A percentile compares a stretch with the other conserved stretches of the same genome.
These are phyloP conservation scores for Melanostoma mellinum DNA, from an alignment of 2,888 invertebrate species.

Conservation along the genomic window DNA sequence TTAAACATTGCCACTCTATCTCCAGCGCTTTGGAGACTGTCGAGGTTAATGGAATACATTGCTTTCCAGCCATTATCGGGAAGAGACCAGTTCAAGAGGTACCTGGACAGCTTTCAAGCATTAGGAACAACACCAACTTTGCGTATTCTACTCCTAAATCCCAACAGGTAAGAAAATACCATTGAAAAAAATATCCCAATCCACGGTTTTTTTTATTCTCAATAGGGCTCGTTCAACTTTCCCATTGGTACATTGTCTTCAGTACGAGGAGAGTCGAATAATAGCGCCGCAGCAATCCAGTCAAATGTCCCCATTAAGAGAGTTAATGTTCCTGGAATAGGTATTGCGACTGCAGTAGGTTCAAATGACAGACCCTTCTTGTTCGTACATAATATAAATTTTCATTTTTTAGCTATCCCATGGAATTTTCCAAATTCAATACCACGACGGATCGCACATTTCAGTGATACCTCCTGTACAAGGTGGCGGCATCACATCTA, in stretches of 20 bases:
- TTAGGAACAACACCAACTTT: constrained; percentile 76
- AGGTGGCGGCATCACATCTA: constrained; percentile 80
- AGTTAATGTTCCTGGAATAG: constrained; percentile 79
- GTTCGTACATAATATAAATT: background rate
- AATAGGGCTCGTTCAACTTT: constrained; percentile 78
- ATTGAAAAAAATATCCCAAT: background rate
- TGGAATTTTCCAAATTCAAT: constrained; percentile 81
- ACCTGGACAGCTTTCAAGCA: constrained; percentile 67
- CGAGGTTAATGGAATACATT: constrained; percentile 80
- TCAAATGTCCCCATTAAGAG: constrained; percentile 79
- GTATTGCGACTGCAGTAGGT: constrained; percentile 80
- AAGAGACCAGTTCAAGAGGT: constrained; percentile 84
- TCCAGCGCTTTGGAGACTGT: constrained; percentile 86
- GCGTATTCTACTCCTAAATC: constrained; percentile 79
- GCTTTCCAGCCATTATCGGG: constrained; percentile 93
- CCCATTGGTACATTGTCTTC: constrained; percentile 79
- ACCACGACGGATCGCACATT: constrained; percentile 79
- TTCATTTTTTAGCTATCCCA: constrained; percentile 77
- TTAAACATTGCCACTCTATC: constrained; percentile 88
- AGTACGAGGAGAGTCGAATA: constrained; percentile 49
- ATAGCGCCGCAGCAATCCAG: constrained; percentile 71
- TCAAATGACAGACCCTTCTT: background rate
- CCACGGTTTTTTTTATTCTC: constrained; percentile 7
- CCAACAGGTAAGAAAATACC: constrained; percentile 75
- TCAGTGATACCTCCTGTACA: constrained; percentile 79